These are phyloP conservation scores for Episyrphus balteatus DNA, from an alignment of 1,140 invertebrate species.

Conservation along the genomic window DNA sequence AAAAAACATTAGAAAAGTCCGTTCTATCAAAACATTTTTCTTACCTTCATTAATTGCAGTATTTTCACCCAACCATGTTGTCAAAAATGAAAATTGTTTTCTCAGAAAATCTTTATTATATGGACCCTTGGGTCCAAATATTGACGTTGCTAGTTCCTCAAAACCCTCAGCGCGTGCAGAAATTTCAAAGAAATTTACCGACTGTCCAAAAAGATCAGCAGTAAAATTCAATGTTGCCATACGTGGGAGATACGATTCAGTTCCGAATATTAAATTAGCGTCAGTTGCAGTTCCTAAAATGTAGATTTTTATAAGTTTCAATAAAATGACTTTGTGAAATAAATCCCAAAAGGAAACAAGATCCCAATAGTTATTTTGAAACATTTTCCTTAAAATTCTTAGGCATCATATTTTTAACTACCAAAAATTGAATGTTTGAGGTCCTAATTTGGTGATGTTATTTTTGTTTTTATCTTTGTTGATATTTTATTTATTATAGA, in stretches of 20 bases:
- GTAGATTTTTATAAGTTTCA: too few species aligned
- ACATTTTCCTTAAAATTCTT: too few species aligned
- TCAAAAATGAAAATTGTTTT: slow-evolving; percentile 43
- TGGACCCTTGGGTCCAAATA: slow-evolving; percentile 65
- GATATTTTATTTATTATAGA: too few species aligned
- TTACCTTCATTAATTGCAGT: slow-evolving; percentile 20
- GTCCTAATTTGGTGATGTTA: too few species aligned
- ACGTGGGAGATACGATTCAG: slow-evolving; percentile 78
- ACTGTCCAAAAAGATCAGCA: slow-evolving; percentile 80
- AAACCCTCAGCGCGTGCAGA: slow-evolving; percentile 71
- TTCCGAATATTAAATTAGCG: slow-evolving; percentile 76
- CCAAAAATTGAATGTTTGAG: too few species aligned
- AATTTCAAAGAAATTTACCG: slow-evolving; percentile 62
- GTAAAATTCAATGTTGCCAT: slow-evolving; percentile 73
- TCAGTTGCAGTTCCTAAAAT: slow-evolving; percentile 39
- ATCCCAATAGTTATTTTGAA: too few species aligned
- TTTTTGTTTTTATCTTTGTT: too few species aligned
- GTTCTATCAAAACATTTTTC: not conserved
- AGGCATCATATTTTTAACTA: too few species aligned
- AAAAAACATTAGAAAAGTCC: not conserved
- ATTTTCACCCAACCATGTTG: slow-evolving; percentile 26
- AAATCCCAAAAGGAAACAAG: not conserved
- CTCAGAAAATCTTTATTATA: slow-evolving; percentile 51
- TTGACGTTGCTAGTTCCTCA: slow-evolving; percentile 67
- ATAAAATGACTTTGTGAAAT: not conserved